phyloP scores from a whole-genome alignment of 2,888 invertebrate genomes.

The Drosophila neoperkinsi region DNA sequence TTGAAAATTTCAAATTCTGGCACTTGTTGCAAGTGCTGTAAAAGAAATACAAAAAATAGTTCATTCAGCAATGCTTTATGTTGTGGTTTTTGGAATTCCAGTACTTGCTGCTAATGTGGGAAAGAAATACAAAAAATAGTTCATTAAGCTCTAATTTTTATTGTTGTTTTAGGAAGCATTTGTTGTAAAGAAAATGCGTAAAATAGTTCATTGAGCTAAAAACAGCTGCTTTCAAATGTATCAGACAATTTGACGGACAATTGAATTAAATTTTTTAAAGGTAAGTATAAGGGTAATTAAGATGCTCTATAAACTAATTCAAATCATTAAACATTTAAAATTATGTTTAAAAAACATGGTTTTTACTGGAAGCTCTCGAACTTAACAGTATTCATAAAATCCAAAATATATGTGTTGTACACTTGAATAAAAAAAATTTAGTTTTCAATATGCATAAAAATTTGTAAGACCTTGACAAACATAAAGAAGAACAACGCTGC shows the following conservation, averaged over 20 bases:
- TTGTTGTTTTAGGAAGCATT: background rate
- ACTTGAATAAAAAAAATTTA: background rate
- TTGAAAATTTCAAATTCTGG: slow-evolving; percentile 6
- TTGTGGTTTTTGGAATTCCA: background rate
- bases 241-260: background rate
- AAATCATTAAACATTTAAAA: background rate
- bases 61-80: background rate
- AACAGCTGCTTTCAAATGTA: background rate
- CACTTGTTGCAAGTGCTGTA: slow-evolving; percentile 11
- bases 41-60: background rate
- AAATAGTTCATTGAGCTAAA: background rate
- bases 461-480: background rate
- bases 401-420: background rate
- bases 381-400: background rate
- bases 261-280: background rate
- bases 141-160: background rate
- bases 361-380: too few species aligned
- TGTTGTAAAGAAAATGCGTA: background rate
- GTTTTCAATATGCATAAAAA: background rate
- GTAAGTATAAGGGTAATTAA: background rate
- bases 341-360: background rate
- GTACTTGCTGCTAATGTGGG: background rate
- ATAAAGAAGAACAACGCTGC: background rate
- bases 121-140: background rate
- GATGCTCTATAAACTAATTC: background rate